Conservation (phyloP, 2,113 vertebrate species). For the Eudyptes chrysolophus region DNA sequence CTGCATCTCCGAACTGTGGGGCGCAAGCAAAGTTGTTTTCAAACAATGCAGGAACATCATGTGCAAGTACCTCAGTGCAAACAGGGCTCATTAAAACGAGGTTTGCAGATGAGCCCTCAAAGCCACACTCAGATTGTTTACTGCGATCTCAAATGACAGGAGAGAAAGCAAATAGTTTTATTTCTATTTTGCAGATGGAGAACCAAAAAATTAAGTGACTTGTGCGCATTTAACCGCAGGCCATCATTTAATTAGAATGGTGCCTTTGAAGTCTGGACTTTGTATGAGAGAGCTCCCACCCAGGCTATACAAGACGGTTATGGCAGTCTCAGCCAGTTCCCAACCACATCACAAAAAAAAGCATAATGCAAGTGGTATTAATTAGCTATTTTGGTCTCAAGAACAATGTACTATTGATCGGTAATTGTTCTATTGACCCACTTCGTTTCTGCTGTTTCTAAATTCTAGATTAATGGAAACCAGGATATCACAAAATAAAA, state of each 20-base stretch:
- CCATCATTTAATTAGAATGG: neutral
- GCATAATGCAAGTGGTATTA: conserved; percentile 34
- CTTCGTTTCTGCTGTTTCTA: neutral
- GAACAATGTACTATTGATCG: conserved; percentile 59
- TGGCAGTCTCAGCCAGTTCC: conserved; percentile 22
- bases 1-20: conserved; percentile 91
- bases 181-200: neutral
- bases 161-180: neutral
- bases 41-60: fast-evolving
- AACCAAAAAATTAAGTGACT: neutral
- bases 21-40: neutral
- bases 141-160: neutral
- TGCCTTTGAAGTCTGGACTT: conserved; percentile 8
- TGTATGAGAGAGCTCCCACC: neutral
- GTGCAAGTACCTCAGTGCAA: fast-evolving
- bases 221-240: neutral
- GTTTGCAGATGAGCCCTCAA: neutral
- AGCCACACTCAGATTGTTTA: neutral
- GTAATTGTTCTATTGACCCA: conserved; percentile 51
- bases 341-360: conserved; percentile 29
- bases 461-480: conserved; percentile 43
- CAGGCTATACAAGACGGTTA: neutral
- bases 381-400: conserved; percentile 57
- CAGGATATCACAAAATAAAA: conserved; percentile 1
- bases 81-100: fast-evolving